A percentile compares a stretch with the other conserved stretches of the same genome.
Evolutionary conservation across 2,888 invertebrate genomes (phyloP).

Genomic region (Galerucella pusilla): DNA sequence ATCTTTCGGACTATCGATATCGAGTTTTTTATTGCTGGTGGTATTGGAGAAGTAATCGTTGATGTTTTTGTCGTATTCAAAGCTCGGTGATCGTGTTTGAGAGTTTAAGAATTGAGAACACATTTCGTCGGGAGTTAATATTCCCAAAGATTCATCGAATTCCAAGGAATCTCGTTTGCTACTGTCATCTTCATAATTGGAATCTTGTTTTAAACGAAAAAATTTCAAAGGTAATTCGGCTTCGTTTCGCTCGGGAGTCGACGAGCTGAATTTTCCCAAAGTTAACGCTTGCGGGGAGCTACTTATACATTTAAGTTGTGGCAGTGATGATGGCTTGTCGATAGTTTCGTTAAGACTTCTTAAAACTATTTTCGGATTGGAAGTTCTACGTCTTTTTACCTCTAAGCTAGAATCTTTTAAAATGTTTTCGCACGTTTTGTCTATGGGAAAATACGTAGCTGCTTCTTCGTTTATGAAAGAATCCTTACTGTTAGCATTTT

Average conservation of each 20-base stretch:
- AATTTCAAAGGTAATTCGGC: constrained; percentile 41
- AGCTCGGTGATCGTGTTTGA: constrained; percentile 44
- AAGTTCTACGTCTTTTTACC: constrained; percentile 49
- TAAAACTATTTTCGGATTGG: constrained; percentile 38
- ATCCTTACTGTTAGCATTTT: not conserved
- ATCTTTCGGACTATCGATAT: constrained; percentile 37
- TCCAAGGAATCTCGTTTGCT: constrained; percentile 83
- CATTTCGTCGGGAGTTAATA: constrained; percentile 91
- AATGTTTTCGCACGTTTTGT: constrained; percentile 43
- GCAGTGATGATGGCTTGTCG: constrained; percentile 51
- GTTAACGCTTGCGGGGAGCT: constrained; percentile 29
- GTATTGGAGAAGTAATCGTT: constrained; percentile 29
- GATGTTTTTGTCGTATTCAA: constrained; percentile 42
- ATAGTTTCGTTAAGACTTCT: constrained; percentile 37
- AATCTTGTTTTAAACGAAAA: constrained; percentile 38
- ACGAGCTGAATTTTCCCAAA: constrained; percentile 39
- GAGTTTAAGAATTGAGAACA: constrained; percentile 59
- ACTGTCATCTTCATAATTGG: constrained; percentile 37
- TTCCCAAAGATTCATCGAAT: constrained; percentile 84
- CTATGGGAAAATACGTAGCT: constrained; percentile 7
- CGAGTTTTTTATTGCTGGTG: constrained; percentile 31
- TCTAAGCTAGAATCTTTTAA: constrained; percentile 45
- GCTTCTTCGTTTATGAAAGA: not conserved
- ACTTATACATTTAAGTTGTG: constrained; percentile 41
- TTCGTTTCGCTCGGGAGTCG: constrained; percentile 45